Evolutionary conservation across 2,113 vertebrate species (phyloP).

Genomic region (Oreochromis niloticus): DNA sequence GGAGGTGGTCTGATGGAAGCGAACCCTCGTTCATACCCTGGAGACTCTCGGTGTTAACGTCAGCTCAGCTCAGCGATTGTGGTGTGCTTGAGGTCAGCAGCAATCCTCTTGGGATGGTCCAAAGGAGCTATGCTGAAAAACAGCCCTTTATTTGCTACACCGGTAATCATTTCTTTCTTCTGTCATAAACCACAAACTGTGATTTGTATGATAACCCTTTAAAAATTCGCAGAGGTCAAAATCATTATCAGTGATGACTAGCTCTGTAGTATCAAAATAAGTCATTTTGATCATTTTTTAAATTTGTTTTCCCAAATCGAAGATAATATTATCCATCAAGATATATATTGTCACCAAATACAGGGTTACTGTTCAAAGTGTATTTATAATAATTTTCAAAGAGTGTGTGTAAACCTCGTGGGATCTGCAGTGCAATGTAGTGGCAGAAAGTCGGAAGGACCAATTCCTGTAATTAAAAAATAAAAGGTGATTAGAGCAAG

Average conservation of each 20-base stretch:
- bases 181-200: not conserved
- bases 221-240: not conserved
- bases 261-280: not conserved
- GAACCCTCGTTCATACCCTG: not conserved
- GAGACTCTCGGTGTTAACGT: not conserved
- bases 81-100: not conserved
- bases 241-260: not conserved
- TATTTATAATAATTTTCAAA: not conserved
- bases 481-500: not conserved
- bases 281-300: not conserved
- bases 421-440: not conserved
- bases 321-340: accelerated
- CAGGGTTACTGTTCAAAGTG: too few species aligned
- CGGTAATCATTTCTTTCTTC: not conserved
- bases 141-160: not conserved
- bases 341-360: too few species aligned
- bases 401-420: not conserved
- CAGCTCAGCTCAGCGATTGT: not conserved
- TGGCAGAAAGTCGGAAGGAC: not conserved
- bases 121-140: not conserved
- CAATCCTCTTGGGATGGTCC: not conserved
- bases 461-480: not conserved
- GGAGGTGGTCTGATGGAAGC: not conserved
- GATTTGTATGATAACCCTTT: not conserved
- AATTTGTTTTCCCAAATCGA: not conserved